Conservation (phyloP, 2,113 vertebrate species). For the Gopherus flavomarginatus region DNA sequence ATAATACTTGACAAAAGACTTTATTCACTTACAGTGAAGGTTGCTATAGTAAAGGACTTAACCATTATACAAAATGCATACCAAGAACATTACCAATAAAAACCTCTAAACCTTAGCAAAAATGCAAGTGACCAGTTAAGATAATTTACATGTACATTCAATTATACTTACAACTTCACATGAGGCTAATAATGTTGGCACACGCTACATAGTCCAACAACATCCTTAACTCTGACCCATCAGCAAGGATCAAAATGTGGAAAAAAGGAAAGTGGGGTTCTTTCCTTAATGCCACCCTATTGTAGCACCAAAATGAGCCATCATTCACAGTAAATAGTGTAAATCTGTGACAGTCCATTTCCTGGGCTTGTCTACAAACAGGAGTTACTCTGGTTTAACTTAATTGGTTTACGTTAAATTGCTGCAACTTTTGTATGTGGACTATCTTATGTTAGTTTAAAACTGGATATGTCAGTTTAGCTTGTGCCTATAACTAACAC, state of each 20-base stretch:
- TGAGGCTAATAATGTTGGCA: neutral
- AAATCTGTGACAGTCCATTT: no score
- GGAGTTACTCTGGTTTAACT: no score
- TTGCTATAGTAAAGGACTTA: neutral
- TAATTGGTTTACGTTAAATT: no score
- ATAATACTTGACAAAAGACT: accelerated
- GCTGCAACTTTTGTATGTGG: no score
- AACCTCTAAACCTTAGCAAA: neutral
- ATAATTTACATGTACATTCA: neutral
- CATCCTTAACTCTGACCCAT: neutral
- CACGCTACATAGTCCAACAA: no score
- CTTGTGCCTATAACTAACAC: no score
- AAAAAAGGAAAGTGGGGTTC: neutral
- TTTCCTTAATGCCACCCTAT: accelerated
- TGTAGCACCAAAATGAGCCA: neutral
- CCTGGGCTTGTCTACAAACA: no score
- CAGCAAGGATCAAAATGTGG: neutral
- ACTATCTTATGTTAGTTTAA: no score
- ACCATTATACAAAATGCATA: neutral
- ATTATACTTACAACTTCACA: neutral
- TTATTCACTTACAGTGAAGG: neutral
- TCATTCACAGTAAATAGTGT: neutral
- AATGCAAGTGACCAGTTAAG: neutral
- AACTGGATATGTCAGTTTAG: no score
- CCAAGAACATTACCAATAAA: neutral